Conservation (phyloP, 2,113 vertebrate genomes). For the Hemicordylus capensis region DNA sequence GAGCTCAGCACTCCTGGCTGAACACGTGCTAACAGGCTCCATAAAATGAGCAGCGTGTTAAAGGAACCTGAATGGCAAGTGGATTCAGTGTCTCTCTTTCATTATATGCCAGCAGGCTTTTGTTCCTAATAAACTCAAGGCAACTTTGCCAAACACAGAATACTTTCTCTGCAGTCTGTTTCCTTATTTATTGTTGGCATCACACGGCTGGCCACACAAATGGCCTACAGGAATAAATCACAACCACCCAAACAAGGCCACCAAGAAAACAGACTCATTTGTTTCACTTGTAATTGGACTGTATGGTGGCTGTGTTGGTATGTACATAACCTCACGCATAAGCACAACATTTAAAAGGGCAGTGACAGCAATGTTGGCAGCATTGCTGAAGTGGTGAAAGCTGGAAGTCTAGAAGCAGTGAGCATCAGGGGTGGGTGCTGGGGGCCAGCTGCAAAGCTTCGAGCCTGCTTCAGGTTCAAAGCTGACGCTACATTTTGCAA, state of each 20-base stretch:
- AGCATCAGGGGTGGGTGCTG: not conserved
- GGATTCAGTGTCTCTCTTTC: conserved; percentile 9
- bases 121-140: not conserved
- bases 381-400: not conserved
- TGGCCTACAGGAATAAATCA: conserved; percentile 1
- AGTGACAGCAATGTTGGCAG: not conserved
- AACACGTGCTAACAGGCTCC: not conserved
- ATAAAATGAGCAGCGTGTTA: not conserved
- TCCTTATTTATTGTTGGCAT: not conserved
- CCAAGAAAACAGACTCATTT: not conserved
- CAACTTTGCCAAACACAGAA: not conserved
- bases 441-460: not conserved
- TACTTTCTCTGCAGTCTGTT: not conserved
- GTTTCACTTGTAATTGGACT: not conserved
- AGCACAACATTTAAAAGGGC: not conserved
- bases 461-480: not conserved
- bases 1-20: conserved; percentile 42
- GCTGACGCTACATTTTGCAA: not conserved
- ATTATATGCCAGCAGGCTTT: conserved; percentile 7
- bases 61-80: conserved; percentile 3
- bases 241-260: not conserved
- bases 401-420: not conserved
- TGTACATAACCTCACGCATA: not conserved
- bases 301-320: not conserved
- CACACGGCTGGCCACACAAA: not conserved